phyloP scores from a whole-genome alignment of 2,888 invertebrate genomes.

The Prionchulus punctatus region DNA sequence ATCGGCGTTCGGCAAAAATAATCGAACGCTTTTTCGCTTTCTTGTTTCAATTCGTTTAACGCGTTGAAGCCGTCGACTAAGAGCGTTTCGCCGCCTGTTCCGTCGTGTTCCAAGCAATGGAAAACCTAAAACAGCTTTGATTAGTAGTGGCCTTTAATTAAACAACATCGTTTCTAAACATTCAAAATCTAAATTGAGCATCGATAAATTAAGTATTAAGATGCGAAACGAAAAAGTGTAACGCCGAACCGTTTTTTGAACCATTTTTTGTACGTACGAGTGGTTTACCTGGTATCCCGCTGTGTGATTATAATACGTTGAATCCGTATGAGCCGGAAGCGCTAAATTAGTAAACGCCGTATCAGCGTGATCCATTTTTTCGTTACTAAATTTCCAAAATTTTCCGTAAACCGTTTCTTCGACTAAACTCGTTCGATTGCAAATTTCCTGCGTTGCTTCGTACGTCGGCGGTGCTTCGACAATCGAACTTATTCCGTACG shows the following conservation, averaged over 20 bases:
- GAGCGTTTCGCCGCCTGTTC: conserved; percentile 52
- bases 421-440: conserved; percentile 45
- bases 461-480: conserved; percentile 20
- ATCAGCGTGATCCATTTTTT: conserved; percentile 46
- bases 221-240: neutral
- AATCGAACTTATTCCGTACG: neutral
- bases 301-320: conserved; percentile 57
- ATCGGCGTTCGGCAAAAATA: conserved; percentile 44
- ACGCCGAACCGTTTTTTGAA: neutral
- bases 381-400: conserved; percentile 51
- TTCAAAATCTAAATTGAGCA: no score
- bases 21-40: conserved; percentile 44
- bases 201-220: no score
- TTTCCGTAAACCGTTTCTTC: conserved; percentile 56
- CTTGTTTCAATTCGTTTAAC: conserved; percentile 43
- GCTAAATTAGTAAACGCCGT: conserved; percentile 53
- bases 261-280: neutral
- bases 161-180: no score
- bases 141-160: no score
- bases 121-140: conserved; percentile 46
- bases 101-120: conserved; percentile 45
- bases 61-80: conserved; percentile 57
- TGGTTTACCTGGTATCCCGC: conserved; percentile 42
- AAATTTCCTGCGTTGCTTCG: conserved; percentile 43
- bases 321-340: conserved; percentile 57